Conservation (phyloP, 1,140 invertebrate species). For the Bombus fervidus region DNA sequence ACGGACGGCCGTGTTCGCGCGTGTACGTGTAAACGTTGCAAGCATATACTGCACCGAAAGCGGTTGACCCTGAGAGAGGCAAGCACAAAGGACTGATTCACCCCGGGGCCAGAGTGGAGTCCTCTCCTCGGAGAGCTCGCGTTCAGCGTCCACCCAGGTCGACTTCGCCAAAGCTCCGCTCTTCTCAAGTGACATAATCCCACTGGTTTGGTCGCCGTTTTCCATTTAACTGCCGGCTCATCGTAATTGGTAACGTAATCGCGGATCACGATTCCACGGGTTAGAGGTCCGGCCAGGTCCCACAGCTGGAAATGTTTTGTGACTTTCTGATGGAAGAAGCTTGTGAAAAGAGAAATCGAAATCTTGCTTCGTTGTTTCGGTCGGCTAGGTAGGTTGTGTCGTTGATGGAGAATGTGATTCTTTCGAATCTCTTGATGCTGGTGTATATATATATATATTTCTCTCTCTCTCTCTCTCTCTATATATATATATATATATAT, state of each 20-base stretch:
- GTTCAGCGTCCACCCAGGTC: conserved; percentile 50
- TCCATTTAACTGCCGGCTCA: neutral
- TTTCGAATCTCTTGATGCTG: too few relatives aligned
- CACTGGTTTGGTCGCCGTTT: neutral
- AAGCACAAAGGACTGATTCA: conserved; percentile 82
- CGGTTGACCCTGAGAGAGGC: conserved; percentile 82
- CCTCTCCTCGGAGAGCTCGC: conserved; percentile 53
- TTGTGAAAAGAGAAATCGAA: neutral
- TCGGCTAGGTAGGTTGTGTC: too few relatives aligned
- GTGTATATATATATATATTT: too few relatives aligned
- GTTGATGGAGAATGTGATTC: too few relatives aligned
- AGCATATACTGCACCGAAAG: conserved; percentile 76
- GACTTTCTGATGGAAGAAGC: neutral
- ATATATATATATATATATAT: too few relatives aligned
- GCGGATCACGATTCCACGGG: neutral
- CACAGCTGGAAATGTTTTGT: neutral
- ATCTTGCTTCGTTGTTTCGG: neutral
- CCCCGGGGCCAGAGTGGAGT: conserved; percentile 69
- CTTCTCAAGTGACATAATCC: conserved; percentile 73
- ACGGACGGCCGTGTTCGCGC: conserved; percentile 56
- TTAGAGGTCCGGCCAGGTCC: neutral
- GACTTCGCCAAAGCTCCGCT: conserved; percentile 62
- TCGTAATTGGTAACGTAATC: conserved; percentile 32
- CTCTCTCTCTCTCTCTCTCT: too few relatives aligned
- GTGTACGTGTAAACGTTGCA: conserved; percentile 66